phyloP scores from a whole-genome alignment of 2,797 vertebrate genomes.

The Neosilurus mollespiculum region DNA sequence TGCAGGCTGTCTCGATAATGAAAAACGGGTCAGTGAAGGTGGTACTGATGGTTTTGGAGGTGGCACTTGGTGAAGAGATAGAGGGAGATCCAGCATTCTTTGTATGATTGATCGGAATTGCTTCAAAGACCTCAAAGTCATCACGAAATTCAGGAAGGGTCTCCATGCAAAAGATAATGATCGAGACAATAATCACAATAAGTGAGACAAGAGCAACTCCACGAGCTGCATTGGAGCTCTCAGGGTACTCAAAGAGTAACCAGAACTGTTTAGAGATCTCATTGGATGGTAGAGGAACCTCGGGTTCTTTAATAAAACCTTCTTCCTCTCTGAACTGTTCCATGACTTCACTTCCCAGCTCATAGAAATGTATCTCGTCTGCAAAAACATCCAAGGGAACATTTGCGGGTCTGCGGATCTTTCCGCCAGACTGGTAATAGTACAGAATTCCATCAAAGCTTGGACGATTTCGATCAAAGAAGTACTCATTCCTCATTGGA shows the following conservation, averaged over 20 bases:
- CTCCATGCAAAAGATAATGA: slow-evolving; percentile 96
- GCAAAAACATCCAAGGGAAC: slow-evolving; percentile 93
- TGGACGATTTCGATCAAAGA: slow-evolving; percentile 93
- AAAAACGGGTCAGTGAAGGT: slow-evolving; percentile 94
- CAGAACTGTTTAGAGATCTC: slow-evolving; percentile 90
- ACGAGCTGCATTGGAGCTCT: slow-evolving; percentile 92
- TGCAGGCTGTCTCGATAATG: slow-evolving; percentile 90
- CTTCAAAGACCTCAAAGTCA: slow-evolving; percentile 75
- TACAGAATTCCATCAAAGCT: slow-evolving; percentile 97
- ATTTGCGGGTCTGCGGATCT: slow-evolving; percentile 90
- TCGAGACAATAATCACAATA: slow-evolving; percentile 93
- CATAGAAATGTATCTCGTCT: slow-evolving; percentile 93
- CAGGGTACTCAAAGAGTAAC: slow-evolving; percentile 95
- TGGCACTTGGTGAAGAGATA: slow-evolving; percentile 37
- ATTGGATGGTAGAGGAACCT: slow-evolving; percentile 85
- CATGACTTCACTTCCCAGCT: slow-evolving; percentile 90
- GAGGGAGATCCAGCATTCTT: slow-evolving; percentile 59
- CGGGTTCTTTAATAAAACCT: slow-evolving; percentile 92
- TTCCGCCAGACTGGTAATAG: slow-evolving; percentile 95
- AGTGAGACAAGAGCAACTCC: slow-evolving; percentile 91
- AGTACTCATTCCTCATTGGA: slow-evolving; percentile 97
- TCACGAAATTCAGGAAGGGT: slow-evolving; percentile 95
- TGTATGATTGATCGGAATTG: slow-evolving; percentile 65
- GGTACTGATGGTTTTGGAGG: slow-evolving; percentile 62
- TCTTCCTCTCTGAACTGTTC: slow-evolving; percentile 96